These are phyloP conservation scores for Epinephelus cyanopodus DNA, from an alignment of 2,113 vertebrate species.

Conservation along the genomic window DNA sequence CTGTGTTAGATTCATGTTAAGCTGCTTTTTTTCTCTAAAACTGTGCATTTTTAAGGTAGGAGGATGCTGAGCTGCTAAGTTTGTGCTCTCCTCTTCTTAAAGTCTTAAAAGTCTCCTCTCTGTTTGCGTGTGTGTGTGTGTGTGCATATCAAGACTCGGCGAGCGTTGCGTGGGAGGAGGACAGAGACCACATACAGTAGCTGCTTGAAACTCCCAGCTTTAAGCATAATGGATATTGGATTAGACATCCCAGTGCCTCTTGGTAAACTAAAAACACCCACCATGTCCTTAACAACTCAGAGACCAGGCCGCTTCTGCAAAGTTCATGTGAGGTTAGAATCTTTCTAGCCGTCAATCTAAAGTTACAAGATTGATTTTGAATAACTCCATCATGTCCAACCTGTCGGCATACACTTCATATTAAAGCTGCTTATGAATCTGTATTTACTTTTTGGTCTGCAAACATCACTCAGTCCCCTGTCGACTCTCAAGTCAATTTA, in stretches of 20 bases:
- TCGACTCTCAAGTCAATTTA: background rate
- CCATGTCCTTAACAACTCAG: background rate
- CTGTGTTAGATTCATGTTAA: background rate
- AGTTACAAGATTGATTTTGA: background rate
- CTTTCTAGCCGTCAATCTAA: background rate
- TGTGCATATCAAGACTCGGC: background rate
- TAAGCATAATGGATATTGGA: conserved; percentile 43
- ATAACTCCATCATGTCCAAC: background rate
- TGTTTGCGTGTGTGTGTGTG: background rate
- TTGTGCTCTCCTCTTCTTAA: background rate
- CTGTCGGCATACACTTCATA: too few relatives aligned
- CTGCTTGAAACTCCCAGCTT: conserved; percentile 13
- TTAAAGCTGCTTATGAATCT: background rate
- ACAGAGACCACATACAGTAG: conserved; percentile 20
- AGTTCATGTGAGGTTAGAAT: background rate
- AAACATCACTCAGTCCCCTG: background rate
- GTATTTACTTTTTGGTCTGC: background rate
- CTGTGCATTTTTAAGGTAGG: background rate
- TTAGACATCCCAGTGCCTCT: conserved; percentile 15
- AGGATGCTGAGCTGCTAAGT: background rate
- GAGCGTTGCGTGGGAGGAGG: conserved; percentile 31
- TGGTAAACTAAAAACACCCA: conserved; percentile 31
- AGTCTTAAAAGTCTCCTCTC: background rate
- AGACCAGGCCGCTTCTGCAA: background rate
- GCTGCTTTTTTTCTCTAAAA: background rate